phyloP scores from a whole-genome alignment of 2,888 invertebrate species.

The Trilocha varians region DNA sequence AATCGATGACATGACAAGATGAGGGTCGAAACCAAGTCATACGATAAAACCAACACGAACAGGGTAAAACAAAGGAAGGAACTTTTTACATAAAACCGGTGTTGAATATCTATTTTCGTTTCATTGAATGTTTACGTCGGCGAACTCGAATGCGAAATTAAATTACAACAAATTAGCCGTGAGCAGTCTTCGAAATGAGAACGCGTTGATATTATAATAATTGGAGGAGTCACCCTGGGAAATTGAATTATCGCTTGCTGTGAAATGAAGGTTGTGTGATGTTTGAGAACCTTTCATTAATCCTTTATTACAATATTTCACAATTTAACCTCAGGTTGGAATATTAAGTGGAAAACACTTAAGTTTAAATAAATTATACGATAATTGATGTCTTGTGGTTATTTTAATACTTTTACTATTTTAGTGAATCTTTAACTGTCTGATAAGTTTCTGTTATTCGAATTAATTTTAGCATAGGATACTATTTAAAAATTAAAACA shows the following conservation, averaged over 20 bases:
- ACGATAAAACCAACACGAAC: constrained; percentile 28
- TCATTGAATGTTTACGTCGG: constrained; percentile 14
- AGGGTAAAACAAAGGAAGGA: constrained; percentile 25
- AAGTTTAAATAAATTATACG: no score
- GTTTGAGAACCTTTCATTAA: not conserved
- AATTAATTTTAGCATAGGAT: not conserved
- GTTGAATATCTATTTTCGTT: constrained; percentile 9
- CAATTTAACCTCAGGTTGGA: no score
- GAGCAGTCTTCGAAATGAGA: constrained; percentile 23
- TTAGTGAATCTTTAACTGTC: no score
- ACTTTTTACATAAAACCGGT: constrained; percentile 16
- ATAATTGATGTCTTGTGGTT: no score
- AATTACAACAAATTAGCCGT: constrained; percentile 26
- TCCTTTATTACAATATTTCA: no score
- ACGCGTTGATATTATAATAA: constrained; percentile 25
- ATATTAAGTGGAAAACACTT: no score
- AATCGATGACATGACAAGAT: constrained; percentile 24
- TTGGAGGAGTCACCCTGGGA: constrained; percentile 22
- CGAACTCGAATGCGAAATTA: constrained; percentile 19
- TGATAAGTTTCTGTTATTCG: no score
- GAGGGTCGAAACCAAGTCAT: constrained; percentile 24
- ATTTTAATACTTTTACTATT: no score
- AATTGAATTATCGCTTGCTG: constrained; percentile 24
- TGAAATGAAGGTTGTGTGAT: not conserved
- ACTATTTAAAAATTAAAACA: not conserved